A percentile compares a stretch with the other conserved stretches of the same genome.
Conservation (phyloP, 2,113 vertebrate genomes). For the Amblyopsis rosae region DNA sequence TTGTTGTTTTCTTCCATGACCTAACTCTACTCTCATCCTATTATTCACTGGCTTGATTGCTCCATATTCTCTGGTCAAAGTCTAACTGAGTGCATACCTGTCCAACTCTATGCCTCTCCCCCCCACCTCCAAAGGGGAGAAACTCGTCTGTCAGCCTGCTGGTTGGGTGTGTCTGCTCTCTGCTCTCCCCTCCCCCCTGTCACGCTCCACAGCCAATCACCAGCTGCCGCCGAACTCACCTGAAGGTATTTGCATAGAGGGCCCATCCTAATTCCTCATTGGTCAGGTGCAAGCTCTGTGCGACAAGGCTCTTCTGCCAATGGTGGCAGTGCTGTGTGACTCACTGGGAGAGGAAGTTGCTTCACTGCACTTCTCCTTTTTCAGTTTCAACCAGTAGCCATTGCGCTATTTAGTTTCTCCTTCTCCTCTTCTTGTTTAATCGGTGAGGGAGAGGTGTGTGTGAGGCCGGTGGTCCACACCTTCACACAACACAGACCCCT, state of each 20-base stretch:
- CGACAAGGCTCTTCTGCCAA: conserved; percentile 67
- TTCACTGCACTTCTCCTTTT: conserved; percentile 79
- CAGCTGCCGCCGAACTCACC: conserved; percentile 65
- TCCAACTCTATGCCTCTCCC: conserved; percentile 46
- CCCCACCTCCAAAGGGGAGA: conserved; percentile 57
- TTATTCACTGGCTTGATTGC: conserved; percentile 32
- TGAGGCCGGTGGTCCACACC: conserved; percentile 41
- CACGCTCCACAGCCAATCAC: conserved; percentile 60
- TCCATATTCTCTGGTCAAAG: conserved; percentile 57
- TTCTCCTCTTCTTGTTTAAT: conserved; percentile 56
- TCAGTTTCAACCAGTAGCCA: conserved; percentile 70
- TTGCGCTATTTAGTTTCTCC: conserved; percentile 60
- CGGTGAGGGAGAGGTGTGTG: conserved; percentile 57
- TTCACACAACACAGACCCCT: conserved; percentile 45
- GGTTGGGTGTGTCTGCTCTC: conserved; percentile 57
- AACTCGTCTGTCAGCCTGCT: conserved; percentile 61
- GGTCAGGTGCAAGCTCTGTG: conserved; percentile 66
- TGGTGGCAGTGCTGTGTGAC: conserved; percentile 73
- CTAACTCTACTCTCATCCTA: conserved; percentile 4
- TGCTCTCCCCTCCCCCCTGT: conserved; percentile 56
- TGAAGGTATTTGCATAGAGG: conserved; percentile 76
- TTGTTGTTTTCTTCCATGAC: background rate
- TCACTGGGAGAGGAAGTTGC: conserved; percentile 80
- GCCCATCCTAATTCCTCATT: conserved; percentile 65
- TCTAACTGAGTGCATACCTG: conserved; percentile 59